Evolutionary conservation across 2,113 vertebrate species (phyloP), one percentile per base, ranked within the genome.

Genomic region (Xiphophorus couchianus): DNA sequence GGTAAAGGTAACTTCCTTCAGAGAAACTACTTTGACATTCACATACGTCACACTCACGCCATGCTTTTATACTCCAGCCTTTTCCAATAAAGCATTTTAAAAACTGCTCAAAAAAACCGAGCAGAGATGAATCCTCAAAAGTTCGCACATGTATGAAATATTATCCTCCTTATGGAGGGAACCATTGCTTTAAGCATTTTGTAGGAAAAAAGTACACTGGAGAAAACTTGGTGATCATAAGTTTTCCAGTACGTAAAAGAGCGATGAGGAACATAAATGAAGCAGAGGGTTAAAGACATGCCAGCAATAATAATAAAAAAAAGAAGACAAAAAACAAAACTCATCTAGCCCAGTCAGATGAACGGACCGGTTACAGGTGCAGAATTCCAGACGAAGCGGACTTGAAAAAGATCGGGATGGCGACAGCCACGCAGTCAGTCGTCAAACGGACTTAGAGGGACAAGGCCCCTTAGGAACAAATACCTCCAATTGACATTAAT

Each of bases 331-430:
- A 33, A 33, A 35, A 35, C 78, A 67, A 8, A 67, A 71, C 72
- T 83, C 82, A 76, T 66, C 71, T 82, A 10, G 70, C 73, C 68
- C 84, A 86, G 66, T 70, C 81, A 86, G 79, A 90, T 77, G 74
- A 86, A 44, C 13, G 33, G 77, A 89, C 80, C 86, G 58, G 70
- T 62, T 85, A 82, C 92, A 94, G 93, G 93, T 94, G 93, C 94
- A 95, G 93, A 95, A 94, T 94, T 95, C 94, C 94, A 92, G 79
- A 93, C 83, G 82, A 84, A 88, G 88, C 83, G 77, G 74, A 88
- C 82, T 86, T 67, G 35, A 37, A 71, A 84, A 77, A 78, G 66
- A 79, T 73, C 71, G 33, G 81, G 79, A 86, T 74, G 70, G 54
- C 76, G 84, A 92, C 88, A 90, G 86, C 72, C 84, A 88, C 78